Evolutionary conservation across 2,888 invertebrate genomes (phyloP).

Genomic region (Eugnorisma glareosa): DNA sequence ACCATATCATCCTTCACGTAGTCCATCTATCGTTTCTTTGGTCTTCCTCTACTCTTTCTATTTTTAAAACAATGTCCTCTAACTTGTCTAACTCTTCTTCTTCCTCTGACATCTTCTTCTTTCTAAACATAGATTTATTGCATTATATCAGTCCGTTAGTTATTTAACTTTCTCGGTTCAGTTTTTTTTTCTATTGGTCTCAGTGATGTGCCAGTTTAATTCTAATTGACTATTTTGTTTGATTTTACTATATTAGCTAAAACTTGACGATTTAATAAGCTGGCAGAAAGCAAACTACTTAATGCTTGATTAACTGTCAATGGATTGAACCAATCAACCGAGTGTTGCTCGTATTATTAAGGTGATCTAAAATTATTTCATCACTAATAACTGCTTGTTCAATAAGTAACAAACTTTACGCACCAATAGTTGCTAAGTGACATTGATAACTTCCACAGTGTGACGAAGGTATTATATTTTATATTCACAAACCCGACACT

Average conservation of each 20-base stretch:
- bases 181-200: background rate
- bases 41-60: background rate
- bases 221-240: slow-evolving; percentile 12
- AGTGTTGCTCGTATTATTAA: background rate
- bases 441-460: slow-evolving; percentile 46
- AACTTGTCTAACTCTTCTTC: background rate
- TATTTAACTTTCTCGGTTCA: background rate
- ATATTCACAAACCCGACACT: slow-evolving; percentile 14
- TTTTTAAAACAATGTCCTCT: background rate
- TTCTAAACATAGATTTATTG: slow-evolving; percentile 18
- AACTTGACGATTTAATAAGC: background rate
- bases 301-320: background rate
- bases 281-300: background rate
- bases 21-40: no score
- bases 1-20: no score
- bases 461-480: slow-evolving; percentile 34
- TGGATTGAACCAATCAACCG: background rate
- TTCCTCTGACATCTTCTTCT: background rate
- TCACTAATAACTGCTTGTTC: background rate
- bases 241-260: slow-evolving; percentile 13
- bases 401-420: slow-evolving; percentile 16
- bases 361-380: background rate
- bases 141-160: background rate
- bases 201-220: background rate
- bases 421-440: slow-evolving; percentile 33